Percentiles rank a stretch among this genome's conserved stretches.
These are phyloP conservation scores for Venusia cambrica DNA, from an alignment of 2,888 invertebrate species.

Conservation along the genomic window DNA sequence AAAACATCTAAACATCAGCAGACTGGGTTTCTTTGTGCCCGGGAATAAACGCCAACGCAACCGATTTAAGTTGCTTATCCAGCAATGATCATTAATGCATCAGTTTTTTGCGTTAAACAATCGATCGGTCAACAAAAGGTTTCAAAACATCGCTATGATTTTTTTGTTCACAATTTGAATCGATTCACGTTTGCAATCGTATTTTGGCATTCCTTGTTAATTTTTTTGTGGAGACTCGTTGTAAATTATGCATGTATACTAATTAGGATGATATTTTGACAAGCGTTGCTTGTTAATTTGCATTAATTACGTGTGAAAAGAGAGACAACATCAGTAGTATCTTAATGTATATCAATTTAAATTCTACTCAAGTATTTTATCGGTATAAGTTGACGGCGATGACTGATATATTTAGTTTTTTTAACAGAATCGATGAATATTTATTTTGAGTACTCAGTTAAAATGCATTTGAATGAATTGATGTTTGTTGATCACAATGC, in stretches of 20 bases:
- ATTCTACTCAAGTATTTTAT: conserved; percentile 24
- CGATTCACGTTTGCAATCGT: conserved; percentile 3
- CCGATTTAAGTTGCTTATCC: conserved; percentile 40
- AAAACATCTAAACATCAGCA: conserved; percentile 48
- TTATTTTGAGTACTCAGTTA: conserved; percentile 24
- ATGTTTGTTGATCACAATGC: conserved; percentile 20
- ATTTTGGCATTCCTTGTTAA: conserved; percentile 1
- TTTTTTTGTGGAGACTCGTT: neutral
- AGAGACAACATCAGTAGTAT: conserved; percentile 5
- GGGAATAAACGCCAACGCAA: conserved; percentile 42
- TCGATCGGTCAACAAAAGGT: too few relatives aligned
- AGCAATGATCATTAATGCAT: conserved; percentile 39
- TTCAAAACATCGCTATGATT: too few relatives aligned
- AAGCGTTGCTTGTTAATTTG: neutral
- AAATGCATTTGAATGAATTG: conserved; percentile 28
- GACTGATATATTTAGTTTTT: conserved; percentile 20
- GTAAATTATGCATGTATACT: neutral
- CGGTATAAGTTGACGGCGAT: conserved; percentile 21
- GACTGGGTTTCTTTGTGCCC: conserved; percentile 51
- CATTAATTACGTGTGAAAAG: conserved; percentile 17
- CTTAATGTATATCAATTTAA: conserved; percentile 22
- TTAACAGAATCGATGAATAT: conserved; percentile 30
- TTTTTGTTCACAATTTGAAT: conserved; percentile 4
- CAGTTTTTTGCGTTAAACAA: conserved; percentile 27
- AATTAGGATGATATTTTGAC: conserved; percentile 1